A percentile compares a stretch with the other conserved stretches of the same genome.
These are phyloP conservation scores for Phyllotis vaccarum DNA, from an alignment of 2,797 vertebrate species.

Conservation along the genomic window DNA sequence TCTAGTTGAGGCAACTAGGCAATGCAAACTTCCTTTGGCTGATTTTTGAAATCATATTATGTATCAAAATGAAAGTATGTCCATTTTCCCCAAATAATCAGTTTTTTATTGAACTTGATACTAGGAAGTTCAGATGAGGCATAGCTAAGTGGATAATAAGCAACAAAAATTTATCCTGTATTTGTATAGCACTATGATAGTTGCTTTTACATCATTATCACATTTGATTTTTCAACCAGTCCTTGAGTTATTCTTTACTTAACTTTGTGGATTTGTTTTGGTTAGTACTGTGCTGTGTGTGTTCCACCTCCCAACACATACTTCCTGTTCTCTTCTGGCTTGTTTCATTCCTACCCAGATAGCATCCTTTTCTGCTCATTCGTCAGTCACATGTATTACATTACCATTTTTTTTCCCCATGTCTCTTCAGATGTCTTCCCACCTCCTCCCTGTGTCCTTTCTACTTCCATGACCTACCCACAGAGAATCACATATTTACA, in stretches of 20 bases:
- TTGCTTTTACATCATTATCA: slow-evolving; percentile 22
- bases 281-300: neutral
- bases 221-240: neutral
- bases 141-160: slow-evolving; percentile 29
- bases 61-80: slow-evolving; percentile 38
- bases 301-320: too few relatives aligned
- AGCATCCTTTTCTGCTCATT: neutral
- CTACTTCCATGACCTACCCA: neutral
- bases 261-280: neutral
- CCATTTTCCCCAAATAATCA: slow-evolving; percentile 35
- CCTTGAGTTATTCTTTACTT: neutral
- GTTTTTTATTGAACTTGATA: slow-evolving; percentile 45
- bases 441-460: neutral
- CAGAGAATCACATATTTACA: neutral
- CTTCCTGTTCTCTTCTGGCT: neutral
- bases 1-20: neutral
- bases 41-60: slow-evolving; percentile 39
- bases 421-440: neutral
- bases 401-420: neutral
- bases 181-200: neutral
- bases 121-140: neutral
- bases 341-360: neutral
- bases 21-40: slow-evolving; percentile 7
- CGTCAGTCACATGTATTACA: neutral
- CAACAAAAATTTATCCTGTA: neutral